Conservation (phyloP, 1,140 invertebrate genomes). For the Drosophila busckii region DNA sequence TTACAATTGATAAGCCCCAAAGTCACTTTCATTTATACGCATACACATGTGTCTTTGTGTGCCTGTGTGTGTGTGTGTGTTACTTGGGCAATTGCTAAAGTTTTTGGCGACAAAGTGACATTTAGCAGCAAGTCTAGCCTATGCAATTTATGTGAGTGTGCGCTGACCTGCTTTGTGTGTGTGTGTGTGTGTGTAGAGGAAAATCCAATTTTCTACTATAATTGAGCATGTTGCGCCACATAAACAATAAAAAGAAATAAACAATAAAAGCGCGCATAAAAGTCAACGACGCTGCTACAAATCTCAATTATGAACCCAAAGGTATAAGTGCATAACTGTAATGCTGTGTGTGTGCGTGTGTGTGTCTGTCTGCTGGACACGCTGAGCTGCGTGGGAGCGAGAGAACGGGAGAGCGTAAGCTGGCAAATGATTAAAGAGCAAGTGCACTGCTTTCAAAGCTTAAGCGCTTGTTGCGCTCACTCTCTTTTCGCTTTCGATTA, state of each 20-base stretch:
- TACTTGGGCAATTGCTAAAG: conserved; percentile 62
- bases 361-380: too few relatives aligned
- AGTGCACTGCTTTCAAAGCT: conserved; percentile 7
- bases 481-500: conserved; percentile 69
- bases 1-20: conserved; percentile 74
- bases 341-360: conserved; percentile 12
- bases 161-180: conserved; percentile 21
- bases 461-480: conserved; percentile 2
- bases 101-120: conserved; percentile 43
- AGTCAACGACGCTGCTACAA: conserved; percentile 63
- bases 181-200: conserved; percentile 30
- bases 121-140: neutral
- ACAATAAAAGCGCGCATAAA: conserved; percentile 69
- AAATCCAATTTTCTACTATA: conserved; percentile 73
- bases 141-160: neutral
- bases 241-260: too few relatives aligned
- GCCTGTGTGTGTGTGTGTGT: too few relatives aligned
- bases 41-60: conserved; percentile 18
- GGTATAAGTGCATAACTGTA: conserved; percentile 2
- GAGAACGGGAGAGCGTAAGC: neutral
- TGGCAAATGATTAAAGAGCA: neutral
- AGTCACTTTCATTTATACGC: conserved; percentile 64
- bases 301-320: conserved; percentile 68
- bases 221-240: conserved; percentile 72
- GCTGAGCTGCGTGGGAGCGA: neutral